phyloP scores from a whole-genome alignment of 2,888 invertebrate species.

The Entomobrya multifasciata region DNA sequence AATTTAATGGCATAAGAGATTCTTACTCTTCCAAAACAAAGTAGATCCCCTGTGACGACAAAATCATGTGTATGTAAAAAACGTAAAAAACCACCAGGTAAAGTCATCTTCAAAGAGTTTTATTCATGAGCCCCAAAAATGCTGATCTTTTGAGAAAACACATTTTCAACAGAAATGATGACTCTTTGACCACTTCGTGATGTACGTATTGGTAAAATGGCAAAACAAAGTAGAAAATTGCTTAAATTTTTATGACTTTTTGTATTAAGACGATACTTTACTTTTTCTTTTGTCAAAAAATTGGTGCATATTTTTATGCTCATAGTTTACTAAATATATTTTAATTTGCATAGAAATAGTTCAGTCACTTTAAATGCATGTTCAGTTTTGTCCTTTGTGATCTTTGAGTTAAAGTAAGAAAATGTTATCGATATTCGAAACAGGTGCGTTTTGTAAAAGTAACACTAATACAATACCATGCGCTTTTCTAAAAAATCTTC shows the following conservation, averaged over 20 bases:
- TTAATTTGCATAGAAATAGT: constrained; percentile 64
- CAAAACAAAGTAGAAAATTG: constrained; percentile 46
- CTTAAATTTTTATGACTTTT: constrained; percentile 50
- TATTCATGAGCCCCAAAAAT: no score
- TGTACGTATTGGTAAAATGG: constrained; percentile 37
- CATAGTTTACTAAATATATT: constrained; percentile 25
- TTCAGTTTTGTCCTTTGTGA: neutral
- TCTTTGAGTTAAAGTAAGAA: neutral
- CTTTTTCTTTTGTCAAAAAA: constrained; percentile 8
- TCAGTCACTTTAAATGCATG: no score
- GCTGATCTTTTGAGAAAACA: neutral
- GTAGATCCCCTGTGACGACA: constrained; percentile 13
- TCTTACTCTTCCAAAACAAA: no score
- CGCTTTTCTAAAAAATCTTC: constrained; percentile 21
- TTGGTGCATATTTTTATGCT: neutral
- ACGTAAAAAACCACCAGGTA: no score
- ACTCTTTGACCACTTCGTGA: constrained; percentile 62
- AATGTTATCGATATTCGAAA: constrained; percentile 40
- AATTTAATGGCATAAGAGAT: no score
- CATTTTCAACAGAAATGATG: constrained; percentile 18
- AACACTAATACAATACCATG: constrained; percentile 8
- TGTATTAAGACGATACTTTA: constrained; percentile 20
- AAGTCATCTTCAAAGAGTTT: neutral
- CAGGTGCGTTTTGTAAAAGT: constrained; percentile 21
- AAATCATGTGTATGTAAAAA: constrained; percentile 3